phyloP scores from a whole-genome alignment of 1,140 invertebrate species.

The Archivesica marissinica region DNA sequence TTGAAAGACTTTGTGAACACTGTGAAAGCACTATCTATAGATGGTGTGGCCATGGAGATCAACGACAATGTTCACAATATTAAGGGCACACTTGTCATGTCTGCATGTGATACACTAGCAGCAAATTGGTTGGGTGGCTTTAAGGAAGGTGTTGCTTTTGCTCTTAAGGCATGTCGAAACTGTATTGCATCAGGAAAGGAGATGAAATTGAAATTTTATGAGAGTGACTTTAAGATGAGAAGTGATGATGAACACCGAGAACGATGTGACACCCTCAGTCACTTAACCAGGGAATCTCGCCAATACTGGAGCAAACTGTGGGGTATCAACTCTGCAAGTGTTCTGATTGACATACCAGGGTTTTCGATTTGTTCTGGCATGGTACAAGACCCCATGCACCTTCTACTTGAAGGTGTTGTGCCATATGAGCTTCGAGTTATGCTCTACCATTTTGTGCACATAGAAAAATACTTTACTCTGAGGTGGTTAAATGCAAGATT shows the following conservation, averaged over 20 bases:
- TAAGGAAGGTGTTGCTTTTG: constrained; percentile 8
- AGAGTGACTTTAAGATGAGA: neutral
- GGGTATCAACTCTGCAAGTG: constrained; percentile 37
- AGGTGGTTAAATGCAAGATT: neutral
- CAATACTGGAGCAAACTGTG: constrained; percentile 41
- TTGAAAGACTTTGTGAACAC: too few species aligned
- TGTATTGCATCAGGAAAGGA: neutral
- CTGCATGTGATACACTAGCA: constrained; percentile 6
- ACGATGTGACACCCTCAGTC: neutral
- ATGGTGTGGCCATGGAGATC: neutral
- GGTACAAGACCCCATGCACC: constrained; percentile 42
- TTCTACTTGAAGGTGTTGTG: constrained; percentile 38
- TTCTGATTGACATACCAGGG: neutral
- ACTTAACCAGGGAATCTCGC: neutral
- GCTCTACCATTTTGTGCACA: neutral
- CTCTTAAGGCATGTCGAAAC: neutral
- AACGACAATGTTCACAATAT: neutral
- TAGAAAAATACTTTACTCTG: constrained; percentile 2
- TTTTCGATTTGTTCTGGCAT: constrained; percentile 6
- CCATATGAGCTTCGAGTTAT: neutral
- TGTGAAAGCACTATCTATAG: too few species aligned
- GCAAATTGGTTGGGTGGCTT: constrained; percentile 7
- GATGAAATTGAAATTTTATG: neutral
- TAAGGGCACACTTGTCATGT: neutral
- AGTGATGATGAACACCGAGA: neutral